Conservation (phyloP, 2,888 invertebrate genomes). For the Drosophila pseudotalamancana region DNA sequence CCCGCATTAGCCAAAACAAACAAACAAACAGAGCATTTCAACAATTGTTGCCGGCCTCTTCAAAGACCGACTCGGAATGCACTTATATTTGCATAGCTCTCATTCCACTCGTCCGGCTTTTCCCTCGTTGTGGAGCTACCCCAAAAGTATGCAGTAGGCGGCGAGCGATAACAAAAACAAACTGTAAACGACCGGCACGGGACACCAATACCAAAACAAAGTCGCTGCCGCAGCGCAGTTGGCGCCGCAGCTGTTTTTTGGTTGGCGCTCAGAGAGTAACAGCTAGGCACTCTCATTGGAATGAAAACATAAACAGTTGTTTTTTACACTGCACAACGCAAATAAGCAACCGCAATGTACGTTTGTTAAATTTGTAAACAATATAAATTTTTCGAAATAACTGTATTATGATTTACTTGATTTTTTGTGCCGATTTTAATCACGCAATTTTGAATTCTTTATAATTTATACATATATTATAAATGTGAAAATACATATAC, state of each 20-base stretch:
- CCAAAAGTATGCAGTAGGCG: slow-evolving; percentile 72
- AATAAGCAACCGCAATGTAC: background rate
- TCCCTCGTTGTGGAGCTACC: slow-evolving; percentile 25
- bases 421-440: too few species aligned
- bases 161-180: slow-evolving; percentile 67
- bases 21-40: slow-evolving; percentile 28
- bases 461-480: too few species aligned
- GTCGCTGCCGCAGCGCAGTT: slow-evolving; percentile 10
- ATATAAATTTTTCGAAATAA: too few species aligned
- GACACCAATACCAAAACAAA: slow-evolving; percentile 39
- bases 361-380: background rate
- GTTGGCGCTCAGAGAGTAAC: slow-evolving; percentile 19
- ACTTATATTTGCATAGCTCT: slow-evolving; percentile 60
- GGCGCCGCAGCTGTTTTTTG: slow-evolving; percentile 41
- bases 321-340: slow-evolving; percentile 38
- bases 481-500: too few species aligned
- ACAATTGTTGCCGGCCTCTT: slow-evolving; percentile 32
- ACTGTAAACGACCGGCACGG: slow-evolving; percentile 61
- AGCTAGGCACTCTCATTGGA: slow-evolving; percentile 48
- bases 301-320: slow-evolving; percentile 66
- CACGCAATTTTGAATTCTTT: too few species aligned
- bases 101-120: slow-evolving; percentile 2
- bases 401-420: too few species aligned
- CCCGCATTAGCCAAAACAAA: slow-evolving; percentile 66
- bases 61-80: slow-evolving; percentile 43